Conservation (phyloP, 2,888 invertebrate genomes). For the Fragum sueziense region DNA sequence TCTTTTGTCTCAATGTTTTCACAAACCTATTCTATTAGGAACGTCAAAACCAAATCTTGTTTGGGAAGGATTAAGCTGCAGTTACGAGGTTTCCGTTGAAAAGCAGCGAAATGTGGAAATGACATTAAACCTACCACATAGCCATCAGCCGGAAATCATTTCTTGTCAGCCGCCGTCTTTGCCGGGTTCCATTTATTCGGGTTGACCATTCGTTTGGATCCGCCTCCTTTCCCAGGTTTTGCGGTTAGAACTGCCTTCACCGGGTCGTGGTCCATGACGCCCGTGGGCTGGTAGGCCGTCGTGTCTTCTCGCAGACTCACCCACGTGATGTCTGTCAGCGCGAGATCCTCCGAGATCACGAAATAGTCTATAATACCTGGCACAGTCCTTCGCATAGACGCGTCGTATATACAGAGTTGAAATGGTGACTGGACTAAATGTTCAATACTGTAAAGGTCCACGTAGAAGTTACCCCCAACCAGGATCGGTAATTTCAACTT, state of each 20-base stretch:
- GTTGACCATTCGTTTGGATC: slow-evolving; percentile 23
- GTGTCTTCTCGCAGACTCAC: slow-evolving; percentile 37
- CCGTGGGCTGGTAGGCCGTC: slow-evolving; percentile 23
- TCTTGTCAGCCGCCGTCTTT: background rate
- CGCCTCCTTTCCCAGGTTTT: slow-evolving; percentile 4
- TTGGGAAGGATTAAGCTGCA: no score
- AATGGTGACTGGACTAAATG: slow-evolving; percentile 38
- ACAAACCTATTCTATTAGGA: no score
- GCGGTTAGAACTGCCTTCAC: slow-evolving; percentile 16
- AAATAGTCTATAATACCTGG: slow-evolving; percentile 41
- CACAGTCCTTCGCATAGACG: slow-evolving; percentile 38
- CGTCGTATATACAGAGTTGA: slow-evolving; percentile 41
- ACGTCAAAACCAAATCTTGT: no score
- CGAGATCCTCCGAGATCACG: slow-evolving; percentile 42
- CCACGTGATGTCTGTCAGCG: slow-evolving; percentile 28
- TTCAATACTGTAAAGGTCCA: slow-evolving; percentile 36
- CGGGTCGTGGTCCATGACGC: slow-evolving; percentile 48
- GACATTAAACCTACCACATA: no score
- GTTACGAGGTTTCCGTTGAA: no score
- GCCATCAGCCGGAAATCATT: no score
- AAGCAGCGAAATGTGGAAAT: no score
- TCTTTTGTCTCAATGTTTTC: no score
- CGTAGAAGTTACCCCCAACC: slow-evolving; percentile 48
- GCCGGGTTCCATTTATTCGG: slow-evolving; percentile 7
- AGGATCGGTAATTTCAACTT: slow-evolving; percentile 46